These are phyloP conservation scores for Pollimyrus isidori DNA, from an alignment of 2,113 vertebrate species.

Conservation along the genomic window DNA sequence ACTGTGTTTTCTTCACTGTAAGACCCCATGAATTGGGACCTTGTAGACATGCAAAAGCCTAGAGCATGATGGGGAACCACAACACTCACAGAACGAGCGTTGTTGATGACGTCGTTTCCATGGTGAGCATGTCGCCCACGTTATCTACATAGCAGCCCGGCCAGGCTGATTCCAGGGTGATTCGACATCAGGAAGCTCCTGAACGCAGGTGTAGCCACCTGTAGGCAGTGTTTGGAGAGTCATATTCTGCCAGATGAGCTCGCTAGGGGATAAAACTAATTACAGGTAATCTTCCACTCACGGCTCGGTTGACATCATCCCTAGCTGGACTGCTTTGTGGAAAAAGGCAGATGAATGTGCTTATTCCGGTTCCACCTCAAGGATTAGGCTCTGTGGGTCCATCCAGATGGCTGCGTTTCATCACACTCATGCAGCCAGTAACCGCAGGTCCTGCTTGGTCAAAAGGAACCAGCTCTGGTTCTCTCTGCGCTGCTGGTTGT, in stretches of 20 bases:
- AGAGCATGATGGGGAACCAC: background rate
- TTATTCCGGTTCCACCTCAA: background rate
- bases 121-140: background rate
- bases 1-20: background rate
- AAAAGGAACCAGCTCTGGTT: background rate
- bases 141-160: background rate
- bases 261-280: conserved; percentile 12
- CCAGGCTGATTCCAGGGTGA: background rate
- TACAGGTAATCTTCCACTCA: conserved; percentile 18
- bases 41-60: background rate
- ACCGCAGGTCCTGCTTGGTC: background rate
- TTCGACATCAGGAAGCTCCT: background rate
- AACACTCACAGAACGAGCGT: background rate
- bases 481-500: background rate
- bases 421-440: background rate
- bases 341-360: background rate
- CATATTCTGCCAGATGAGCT: background rate
- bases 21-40: background rate
- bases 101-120: background rate
- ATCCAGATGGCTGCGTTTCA: background rate
- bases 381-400: background rate
- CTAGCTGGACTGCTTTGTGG: background rate
- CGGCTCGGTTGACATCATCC: background rate
- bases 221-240: background rate
- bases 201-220: background rate